Evolutionary conservation across 2,113 vertebrate genomes (phyloP), one percentile per base, ranked within the genome.

Genomic region (Aviceda subcristata): DNA sequence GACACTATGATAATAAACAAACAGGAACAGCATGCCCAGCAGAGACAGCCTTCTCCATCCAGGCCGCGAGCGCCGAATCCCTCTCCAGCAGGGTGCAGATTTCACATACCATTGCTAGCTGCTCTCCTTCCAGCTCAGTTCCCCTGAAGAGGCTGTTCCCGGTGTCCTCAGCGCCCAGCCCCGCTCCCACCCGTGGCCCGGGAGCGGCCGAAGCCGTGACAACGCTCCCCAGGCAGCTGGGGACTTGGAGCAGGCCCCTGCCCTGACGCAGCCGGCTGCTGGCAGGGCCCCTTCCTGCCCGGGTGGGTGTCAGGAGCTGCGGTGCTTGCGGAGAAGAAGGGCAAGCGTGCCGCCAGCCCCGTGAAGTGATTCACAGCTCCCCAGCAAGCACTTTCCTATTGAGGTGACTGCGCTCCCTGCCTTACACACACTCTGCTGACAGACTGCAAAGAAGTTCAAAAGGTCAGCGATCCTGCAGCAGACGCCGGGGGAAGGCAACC

Each of bases 171-270:
- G 27, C 21, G 6, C 39, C 45, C 34, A 86, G 36, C 20, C 53
- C 51, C 0, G 0, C n/a, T 78, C 36, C 66, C 30, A 53, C 6
- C 22, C 18, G 5, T 34, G 2, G 1, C 62, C 30, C 1, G 1
- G 56, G 50, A 86, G 39, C 53, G 67, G 57, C 9, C 19, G 48
- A 62, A 94, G n/a, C 18, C 4, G 1, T 53, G n/a, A 46, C 51
- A 41, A 48, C 74, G n/a, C 64, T 67, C 21, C n/a, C 56, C 6
- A 2, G 12, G 29, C 38, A 59, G 21, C 64, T 34, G 27, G 18
- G 7, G 30, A 51, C 72, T 68, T 11, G 21, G 62, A 90, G 19
- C 36, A 90, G 43, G 39, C 3, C 14, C 20, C 7, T 21, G 23
- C 10, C 15, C 12, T 46, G 59, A 73, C 0, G 3, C 3, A 6